These are phyloP conservation scores for Drosophila nikananu DNA, from an alignment of 1,140 invertebrate genomes.

Conservation along the genomic window DNA sequence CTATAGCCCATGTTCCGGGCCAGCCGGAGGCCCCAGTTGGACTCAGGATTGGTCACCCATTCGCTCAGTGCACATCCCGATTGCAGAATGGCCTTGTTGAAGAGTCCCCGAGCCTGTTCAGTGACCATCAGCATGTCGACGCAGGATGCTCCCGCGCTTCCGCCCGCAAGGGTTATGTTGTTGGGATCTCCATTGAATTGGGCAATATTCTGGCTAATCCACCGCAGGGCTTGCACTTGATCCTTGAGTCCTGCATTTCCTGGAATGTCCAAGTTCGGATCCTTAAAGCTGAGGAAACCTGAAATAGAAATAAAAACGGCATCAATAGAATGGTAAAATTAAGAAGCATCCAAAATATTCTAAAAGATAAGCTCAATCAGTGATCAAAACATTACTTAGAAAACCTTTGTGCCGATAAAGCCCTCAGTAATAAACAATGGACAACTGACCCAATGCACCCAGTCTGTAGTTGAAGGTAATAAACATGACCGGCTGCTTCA, in stretches of 20 bases:
- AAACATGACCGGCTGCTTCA: conserved; percentile 86
- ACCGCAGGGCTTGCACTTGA: conserved; percentile 86
- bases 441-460: conserved; percentile 86
- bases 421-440: too few relatives aligned
- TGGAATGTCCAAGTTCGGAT: conserved; percentile 72
- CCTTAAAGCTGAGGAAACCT: conserved; percentile 78
- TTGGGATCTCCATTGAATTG: conserved; percentile 77
- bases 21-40: conserved; percentile 42
- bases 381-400: too few relatives aligned
- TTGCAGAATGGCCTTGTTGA: conserved; percentile 85
- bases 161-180: conserved; percentile 84
- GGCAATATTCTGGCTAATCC: conserved; percentile 88
- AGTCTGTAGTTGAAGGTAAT: conserved; percentile 88
- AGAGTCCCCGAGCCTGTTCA: conserved; percentile 82
- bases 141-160: conserved; percentile 85
- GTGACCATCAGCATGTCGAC: conserved; percentile 87
- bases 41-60: conserved; percentile 72
- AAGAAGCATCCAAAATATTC: too few relatives aligned
- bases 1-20: neutral
- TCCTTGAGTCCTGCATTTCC: conserved; percentile 85
- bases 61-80: conserved; percentile 86
- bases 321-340: too few relatives aligned
- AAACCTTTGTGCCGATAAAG: too few relatives aligned
- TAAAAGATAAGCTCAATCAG: too few relatives aligned
- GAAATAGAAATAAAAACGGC: too few relatives aligned